Percentiles rank a stretch among this genome's conserved stretches.
Evolutionary conservation across 2,797 vertebrate genomes (phyloP).

Genomic region (Podargus strigoides): DNA sequence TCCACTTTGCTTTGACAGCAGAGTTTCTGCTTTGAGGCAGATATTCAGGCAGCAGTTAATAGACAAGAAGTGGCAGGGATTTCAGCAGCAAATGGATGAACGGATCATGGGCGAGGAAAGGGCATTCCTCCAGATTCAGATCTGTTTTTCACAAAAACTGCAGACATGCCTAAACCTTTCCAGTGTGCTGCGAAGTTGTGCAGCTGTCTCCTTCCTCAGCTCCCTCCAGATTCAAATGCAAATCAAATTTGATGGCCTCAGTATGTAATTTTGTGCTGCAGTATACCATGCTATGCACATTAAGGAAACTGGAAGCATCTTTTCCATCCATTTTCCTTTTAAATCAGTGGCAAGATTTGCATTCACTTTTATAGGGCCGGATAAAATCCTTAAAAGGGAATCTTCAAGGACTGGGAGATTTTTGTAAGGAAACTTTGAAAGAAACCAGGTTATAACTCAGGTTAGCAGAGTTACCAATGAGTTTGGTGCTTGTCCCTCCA

Average conservation of each 20-base stretch:
- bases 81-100: background rate
- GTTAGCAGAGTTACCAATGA: background rate
- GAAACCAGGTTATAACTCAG: background rate
- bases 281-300: background rate
- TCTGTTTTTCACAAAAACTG: background rate
- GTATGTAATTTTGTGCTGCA: conserved; percentile 40
- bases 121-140: conserved; percentile 8
- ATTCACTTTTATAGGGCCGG: background rate
- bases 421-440: background rate
- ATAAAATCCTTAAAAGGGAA: background rate
- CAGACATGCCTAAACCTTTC: background rate
- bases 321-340: conserved; percentile 19
- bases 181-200: background rate
- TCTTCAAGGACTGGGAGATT: background rate
- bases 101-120: background rate
- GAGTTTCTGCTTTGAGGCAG: conserved; percentile 12
- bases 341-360: conserved; percentile 4
- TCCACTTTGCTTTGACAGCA: background rate
- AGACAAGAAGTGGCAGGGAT: background rate
- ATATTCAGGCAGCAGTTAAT: background rate
- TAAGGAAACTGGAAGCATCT: conserved; percentile 23
- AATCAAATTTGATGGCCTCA: conserved; percentile 51
- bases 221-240: conserved; percentile 50
- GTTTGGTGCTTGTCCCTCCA: background rate
- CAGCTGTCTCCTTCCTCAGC: conserved; percentile 52